Evolutionary conservation across 92 coral and sea anemone genomes (phyloP).

Genomic region (Chrysogorgia sp.): DNA sequence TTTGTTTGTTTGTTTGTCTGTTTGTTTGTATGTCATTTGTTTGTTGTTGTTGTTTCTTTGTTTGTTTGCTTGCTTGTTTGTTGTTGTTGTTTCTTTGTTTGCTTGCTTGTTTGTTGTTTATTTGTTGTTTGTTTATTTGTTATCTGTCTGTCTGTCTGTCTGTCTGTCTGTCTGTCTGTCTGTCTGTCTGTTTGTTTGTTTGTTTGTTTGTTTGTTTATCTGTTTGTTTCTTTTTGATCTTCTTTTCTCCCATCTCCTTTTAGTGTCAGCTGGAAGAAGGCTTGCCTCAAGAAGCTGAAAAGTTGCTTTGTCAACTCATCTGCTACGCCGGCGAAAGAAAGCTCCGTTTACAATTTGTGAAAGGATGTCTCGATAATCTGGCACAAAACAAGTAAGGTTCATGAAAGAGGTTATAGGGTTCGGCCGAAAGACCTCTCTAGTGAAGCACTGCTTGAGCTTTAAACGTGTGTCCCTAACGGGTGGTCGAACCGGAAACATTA

Average conservation of each 20-base stretch:
- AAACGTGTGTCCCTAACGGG: constrained; percentile 3
- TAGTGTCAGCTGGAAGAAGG: constrained; percentile 95
- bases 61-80: background rate
- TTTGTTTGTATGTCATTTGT: background rate
- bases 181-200: background rate
- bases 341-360: constrained; percentile 90
- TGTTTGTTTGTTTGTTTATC: background rate
- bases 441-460: no score
- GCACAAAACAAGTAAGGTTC: constrained; percentile 81
- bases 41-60: background rate
- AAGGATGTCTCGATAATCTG: constrained; percentile 89
- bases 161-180: background rate
- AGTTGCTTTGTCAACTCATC: constrained; percentile 90
- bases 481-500: no score
- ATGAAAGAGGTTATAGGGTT: no score
- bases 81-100: background rate
- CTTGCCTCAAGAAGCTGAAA: constrained; percentile 91
- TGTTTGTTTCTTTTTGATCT: background rate
- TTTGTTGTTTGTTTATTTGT: background rate
- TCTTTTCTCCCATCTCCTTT: background rate
- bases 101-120: background rate
- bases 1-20: background rate
- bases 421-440: no score
- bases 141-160: background rate
- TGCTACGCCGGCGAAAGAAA: constrained; percentile 96